Base-by-base conservation (phyloP, 1,140 invertebrate species). In the Drosophila arawakana region DNA sequence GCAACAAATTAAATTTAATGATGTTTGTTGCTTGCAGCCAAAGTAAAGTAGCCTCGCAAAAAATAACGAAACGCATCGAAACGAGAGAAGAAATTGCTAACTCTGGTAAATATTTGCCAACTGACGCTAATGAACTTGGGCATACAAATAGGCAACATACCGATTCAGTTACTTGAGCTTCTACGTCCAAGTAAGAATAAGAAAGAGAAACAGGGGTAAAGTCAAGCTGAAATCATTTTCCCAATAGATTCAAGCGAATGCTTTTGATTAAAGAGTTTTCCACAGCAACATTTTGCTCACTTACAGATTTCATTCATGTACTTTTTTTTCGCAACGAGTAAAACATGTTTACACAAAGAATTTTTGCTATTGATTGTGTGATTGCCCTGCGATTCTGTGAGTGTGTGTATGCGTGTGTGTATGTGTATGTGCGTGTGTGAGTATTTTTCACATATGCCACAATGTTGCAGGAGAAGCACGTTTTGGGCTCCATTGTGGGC, bases 1-100 rank as follows among this genome's bases (percentile, higher is more conserved):
- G 83, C 83, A 80, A 68, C 62, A 88, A 88, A 86, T 88, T 88
- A 86, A 86, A 88, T 88, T 80, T 82, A 86, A 86, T 88, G 80
- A 86, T 86, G 79, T 88, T 86, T 86, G 79, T 73, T 66, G 47
- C 78, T 76, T 78, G 73, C 66, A 76, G 63, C 73, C 68, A 76
- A 76, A 75, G 72, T 58, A 65, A 58, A 58, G 54, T 57, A 57
- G 54, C 35, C 35, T 3, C 39, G 44, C 11, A 10, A 35, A 18
- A 74, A 52, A 11, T 25, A 35, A 37, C 21, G 49, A 41, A 47
- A 47, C 39, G 44, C 30, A 10, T 3, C 57, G 44, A 72, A 65
- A 62, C 43, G 57, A 85, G 59, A 60, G 49, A 41, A 21, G 43
- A 80, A 85, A 75, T 80, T 85, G 77, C 61, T 63, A 77, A 73